These are phyloP conservation scores for Dendrolimus pini DNA, from an alignment of 2,888 invertebrate genomes.

Conservation along the genomic window DNA sequence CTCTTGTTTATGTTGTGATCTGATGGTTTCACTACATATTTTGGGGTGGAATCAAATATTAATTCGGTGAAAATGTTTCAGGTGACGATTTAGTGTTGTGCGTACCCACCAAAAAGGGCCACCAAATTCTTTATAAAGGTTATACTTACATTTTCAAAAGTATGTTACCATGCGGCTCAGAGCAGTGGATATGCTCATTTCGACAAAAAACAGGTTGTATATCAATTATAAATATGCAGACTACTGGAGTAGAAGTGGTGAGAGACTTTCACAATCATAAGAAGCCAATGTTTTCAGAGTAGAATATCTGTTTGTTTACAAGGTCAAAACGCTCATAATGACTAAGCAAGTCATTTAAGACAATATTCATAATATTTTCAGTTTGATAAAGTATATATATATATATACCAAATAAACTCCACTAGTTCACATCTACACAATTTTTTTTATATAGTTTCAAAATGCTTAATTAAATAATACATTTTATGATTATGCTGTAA, in stretches of 20 bases:
- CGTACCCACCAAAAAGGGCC: slow-evolving; percentile 64
- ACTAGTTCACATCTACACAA: no score
- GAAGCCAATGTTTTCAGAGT: slow-evolving; percentile 61
- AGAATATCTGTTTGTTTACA: slow-evolving; percentile 2
- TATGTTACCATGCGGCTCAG: slow-evolving; percentile 62
- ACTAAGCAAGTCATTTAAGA: no score
- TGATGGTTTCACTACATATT: neutral
- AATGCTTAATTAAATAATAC: no score
- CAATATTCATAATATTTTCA: no score
- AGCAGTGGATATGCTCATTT: slow-evolving; percentile 66
- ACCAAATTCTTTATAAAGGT: slow-evolving; percentile 63
- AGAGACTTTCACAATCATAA: slow-evolving; percentile 68
- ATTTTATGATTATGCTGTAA: no score
- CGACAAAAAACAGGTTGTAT: slow-evolving; percentile 69
- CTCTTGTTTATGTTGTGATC: neutral
- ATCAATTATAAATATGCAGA: slow-evolving; percentile 65
- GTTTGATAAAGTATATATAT: no score
- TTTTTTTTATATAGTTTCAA: no score
- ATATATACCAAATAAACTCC: no score
- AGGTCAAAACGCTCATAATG: no score
- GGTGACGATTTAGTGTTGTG: slow-evolving; percentile 64
- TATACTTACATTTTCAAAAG: slow-evolving; percentile 66
- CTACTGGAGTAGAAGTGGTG: slow-evolving; percentile 58
- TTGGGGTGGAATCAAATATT: slow-evolving; percentile 7
- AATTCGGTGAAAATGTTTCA: slow-evolving; percentile 34